Evolutionary conservation across 2,888 invertebrate genomes (phyloP).

Genomic region (Nephrotoma appendiculata): DNA sequence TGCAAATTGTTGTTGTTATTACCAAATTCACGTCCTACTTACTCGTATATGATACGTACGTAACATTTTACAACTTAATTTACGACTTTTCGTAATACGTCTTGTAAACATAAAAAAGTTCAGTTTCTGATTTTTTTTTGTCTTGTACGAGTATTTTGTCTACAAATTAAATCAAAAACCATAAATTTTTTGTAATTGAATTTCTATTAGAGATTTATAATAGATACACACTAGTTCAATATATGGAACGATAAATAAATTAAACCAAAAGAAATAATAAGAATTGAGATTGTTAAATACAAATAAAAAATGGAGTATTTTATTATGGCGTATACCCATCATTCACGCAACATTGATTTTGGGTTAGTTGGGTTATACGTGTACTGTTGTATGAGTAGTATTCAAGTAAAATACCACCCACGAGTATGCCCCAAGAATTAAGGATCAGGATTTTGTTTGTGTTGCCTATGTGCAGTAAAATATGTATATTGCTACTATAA

Average conservation of each 20-base stretch:
- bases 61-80: neutral
- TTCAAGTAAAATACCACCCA: neutral
- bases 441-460: neutral
- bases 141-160: neutral
- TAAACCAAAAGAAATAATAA: neutral
- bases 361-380: neutral
- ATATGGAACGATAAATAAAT: neutral
- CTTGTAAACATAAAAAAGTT: neutral
- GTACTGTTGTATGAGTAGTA: too few relatives aligned
- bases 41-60: neutral
- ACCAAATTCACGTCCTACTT: neutral
- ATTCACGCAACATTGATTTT: neutral
- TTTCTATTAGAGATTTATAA: neutral
- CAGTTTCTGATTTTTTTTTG: neutral
- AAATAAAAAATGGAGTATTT: neutral
- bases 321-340: neutral
- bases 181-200: neutral
- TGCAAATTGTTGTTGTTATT: neutral
- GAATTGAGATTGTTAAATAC: neutral
- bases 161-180: neutral
- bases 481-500: neutral
- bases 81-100: neutral
- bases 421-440: neutral
- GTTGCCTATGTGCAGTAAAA: neutral
- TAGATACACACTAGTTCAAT: neutral